These are phyloP conservation scores for Tetragnatha versicolor DNA, from an alignment of 1,140 invertebrate species.

Conservation along the genomic window DNA sequence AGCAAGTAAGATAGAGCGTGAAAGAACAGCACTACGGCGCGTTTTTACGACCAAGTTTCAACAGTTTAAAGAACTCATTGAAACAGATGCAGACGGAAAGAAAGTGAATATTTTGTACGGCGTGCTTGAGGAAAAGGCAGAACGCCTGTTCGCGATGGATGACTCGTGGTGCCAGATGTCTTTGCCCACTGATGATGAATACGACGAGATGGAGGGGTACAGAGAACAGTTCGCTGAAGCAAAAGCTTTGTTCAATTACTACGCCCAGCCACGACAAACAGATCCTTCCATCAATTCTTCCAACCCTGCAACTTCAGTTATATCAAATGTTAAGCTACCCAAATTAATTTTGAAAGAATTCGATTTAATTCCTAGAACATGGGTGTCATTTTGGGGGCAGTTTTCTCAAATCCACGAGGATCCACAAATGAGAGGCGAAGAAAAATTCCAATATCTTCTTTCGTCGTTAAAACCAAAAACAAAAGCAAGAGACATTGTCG, in stretches of 20 bases:
- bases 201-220: not conserved
- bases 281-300: not conserved
- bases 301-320: too few relatives aligned
- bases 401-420: not conserved
- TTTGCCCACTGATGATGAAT: not conserved
- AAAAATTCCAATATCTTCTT: slow-evolving; percentile 11
- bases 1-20: too few relatives aligned
- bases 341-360: slow-evolving; percentile 9
- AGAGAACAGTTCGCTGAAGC: not conserved
- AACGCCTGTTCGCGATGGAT: too few relatives aligned
- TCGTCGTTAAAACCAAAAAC: not conserved
- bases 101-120: too few relatives aligned
- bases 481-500: not conserved
- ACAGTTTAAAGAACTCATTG: too few relatives aligned
- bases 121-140: too few relatives aligned
- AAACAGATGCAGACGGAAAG: too few relatives aligned
- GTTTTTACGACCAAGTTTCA: too few relatives aligned
- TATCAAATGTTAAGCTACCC: not conserved
- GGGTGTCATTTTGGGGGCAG: not conserved
- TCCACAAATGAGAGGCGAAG: not conserved
- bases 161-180: too few relatives aligned
- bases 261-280: not conserved
- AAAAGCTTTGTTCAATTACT: not conserved
- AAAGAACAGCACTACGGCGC: too few relatives aligned
- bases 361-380: not conserved